Evolutionary conservation across 1,140 invertebrate species (phyloP), one percentile per base, ranked within the genome.

Genomic region (Battus philenor): DNA sequence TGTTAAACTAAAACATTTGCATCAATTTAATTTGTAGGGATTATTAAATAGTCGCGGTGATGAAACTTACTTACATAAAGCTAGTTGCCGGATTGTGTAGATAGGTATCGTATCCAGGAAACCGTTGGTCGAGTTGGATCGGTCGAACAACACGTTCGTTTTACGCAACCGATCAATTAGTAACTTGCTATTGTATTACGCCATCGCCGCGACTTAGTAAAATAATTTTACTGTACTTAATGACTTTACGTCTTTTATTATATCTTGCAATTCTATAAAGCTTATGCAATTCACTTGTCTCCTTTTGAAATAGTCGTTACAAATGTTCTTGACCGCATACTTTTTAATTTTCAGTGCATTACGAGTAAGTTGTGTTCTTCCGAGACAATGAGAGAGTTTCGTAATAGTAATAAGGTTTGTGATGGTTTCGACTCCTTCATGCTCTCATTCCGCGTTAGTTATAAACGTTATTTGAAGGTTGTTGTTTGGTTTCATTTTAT

Each of bases 121-220:
- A 71, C 68, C 24, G 50, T 33, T 49, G 54, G 68, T 68, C 58
- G 61, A 61, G 53, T 68, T 62, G 54, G 61, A 76, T 60, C 69
- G 43, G 57, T 55, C 49, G 50, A 49, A 54, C 60, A 68, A 68
- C 57, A 65, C 67, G 65, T 61, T 55, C 36, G 57, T 59, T 64
- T 84, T 84, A 79, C 73, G 80, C 72, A 84, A 84, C 69, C 62
- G 63, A 78, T 81, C 70, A 74, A 84, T 80, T 81, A 84, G 71
- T 54, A 57, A 50, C 59, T 61, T 66, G 59, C 64, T 67, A 77
- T 82, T 78, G 74, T 77, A 54, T 81, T 80, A 73, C 74, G 64
- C 38, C 57, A 69, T 50, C 15, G 26, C 17, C 20, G 9, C 6
- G 15, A 6, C 20, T 12, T 38, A 26, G 10, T 26, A 24, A 20